phyloP scores from a whole-genome alignment of 1,140 invertebrate species.

The Dryas iulia region DNA sequence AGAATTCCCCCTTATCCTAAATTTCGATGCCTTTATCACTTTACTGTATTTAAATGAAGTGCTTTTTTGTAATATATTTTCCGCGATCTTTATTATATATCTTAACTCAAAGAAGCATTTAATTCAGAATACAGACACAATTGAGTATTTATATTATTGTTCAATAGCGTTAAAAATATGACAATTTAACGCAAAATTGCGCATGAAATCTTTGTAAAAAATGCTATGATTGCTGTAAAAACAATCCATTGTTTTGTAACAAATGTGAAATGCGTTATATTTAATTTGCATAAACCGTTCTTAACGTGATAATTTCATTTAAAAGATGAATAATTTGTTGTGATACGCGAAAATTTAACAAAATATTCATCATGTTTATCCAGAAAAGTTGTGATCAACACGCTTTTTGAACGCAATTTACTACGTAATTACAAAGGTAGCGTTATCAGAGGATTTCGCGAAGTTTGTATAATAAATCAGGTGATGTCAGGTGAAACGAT shows the following conservation, averaged over 20 bases:
- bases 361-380: not conserved
- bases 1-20: constrained; percentile 21
- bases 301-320: too few species aligned
- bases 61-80: not conserved
- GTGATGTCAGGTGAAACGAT: constrained; percentile 24
- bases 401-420: not conserved
- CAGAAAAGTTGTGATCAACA: not conserved
- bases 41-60: constrained; percentile 14
- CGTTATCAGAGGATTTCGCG: not conserved
- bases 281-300: too few species aligned
- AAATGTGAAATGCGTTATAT: too few species aligned
- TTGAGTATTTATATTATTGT: too few species aligned
- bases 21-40: constrained; percentile 9
- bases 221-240: too few species aligned
- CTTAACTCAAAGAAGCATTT: not conserved
- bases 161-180: too few species aligned
- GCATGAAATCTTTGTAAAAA: too few species aligned
- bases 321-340: too few species aligned
- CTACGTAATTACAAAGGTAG: not conserved
- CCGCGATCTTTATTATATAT: not conserved
- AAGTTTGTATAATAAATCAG: constrained; percentile 13
- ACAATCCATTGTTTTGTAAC: too few species aligned
- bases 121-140: too few species aligned
- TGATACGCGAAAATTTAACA: not conserved
- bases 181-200: too few species aligned